Base-by-base conservation (phyloP, 2,113 vertebrate species). In the Crotophaga sulcirostris region DNA sequence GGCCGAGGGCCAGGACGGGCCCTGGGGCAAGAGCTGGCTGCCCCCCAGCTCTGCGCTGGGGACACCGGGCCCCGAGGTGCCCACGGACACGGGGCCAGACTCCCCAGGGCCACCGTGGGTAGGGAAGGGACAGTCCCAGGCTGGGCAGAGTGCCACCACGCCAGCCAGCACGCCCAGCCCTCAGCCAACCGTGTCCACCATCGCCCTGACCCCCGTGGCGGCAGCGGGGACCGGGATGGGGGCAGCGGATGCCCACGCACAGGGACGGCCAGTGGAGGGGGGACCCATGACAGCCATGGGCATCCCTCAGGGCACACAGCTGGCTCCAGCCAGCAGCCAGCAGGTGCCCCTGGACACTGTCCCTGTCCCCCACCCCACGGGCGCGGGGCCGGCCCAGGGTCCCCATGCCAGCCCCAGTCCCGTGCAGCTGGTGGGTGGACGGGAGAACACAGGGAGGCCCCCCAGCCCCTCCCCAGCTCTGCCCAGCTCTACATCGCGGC, bases 211-310 rank as follows among this genome's bases (percentile, higher is more conserved):
- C 18, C 16, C 49, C 10, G 2, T 5, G 18, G 33, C 3, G 0
- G 38, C 7, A 4, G 28, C 0, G 0, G 45, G 40, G 29, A 52
- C 54, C 11, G 13, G 23, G 31, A 33, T 0, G 9, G 75, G 40
- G 45, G 73, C 45, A 66, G 74, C n/a, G 51, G 73, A 33, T 1
- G 4, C 16, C 4, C 76, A 23, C 0, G 2, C 13, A 63, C 34
- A 1, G 42, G 60, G 20, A 33, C 18, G 52, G 42, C 5, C 70
- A 31, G 69, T 4, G 2, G 5, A 2, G 3, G 36, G 49, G 17
- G 56, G 42, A 54, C 56, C 45, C 31, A 14, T 3, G 2, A 38
- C 0, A 0, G 31, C 34, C 34, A 49, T 0, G 0, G 58, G 13
- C 8, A 25, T 55, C 42, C 31, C 54, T 55, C 28, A 3, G 68